Evolutionary conservation across 2,797 vertebrate species (phyloP), one percentile per base, ranked within the genome.

Genomic region (Lophotriccus pileatus): DNA sequence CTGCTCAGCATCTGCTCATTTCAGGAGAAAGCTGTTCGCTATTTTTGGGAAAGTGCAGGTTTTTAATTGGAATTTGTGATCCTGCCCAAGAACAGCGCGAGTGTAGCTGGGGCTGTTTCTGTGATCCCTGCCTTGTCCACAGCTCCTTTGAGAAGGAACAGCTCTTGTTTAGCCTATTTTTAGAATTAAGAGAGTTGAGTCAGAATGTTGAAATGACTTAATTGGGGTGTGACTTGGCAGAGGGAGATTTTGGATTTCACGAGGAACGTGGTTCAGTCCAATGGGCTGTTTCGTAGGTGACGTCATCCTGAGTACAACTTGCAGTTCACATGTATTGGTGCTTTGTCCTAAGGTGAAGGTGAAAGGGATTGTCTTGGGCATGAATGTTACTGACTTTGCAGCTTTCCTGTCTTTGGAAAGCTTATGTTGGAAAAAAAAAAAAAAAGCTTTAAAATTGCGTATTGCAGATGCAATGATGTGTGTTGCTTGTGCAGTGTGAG

Each of bases 1-100:
- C 77, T 12, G 27, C 74, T 87, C 70, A 59, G 86, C 92, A 86
- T 89, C 86, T 93, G 75, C 88, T 95, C 47, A 1, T 74, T 85
- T 76, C 12, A 56, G 77, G 60, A 74, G 86, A 80, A 95, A 77
- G 78, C 92, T 82, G 80, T 58, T 89, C 0, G 0, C 83, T 90
- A 2, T 76, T 94, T 77, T 76, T 2, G 78, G 81, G 76, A 2
- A 68, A 52, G 28, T 43, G 24, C 56, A 15, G 37, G 58, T 25
- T 72, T 86, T 82, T 85, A 74, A 75, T 37, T 79, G 67, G 78
- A 25, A 34, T 93, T 87, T 60, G 79, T 69, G 84, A 46, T 75
- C 1, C 76, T 77, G 74, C 84, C 86, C 41, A n/a, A 21, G 86
- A 82, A 2, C 0, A 39, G 44, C 3, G 8, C 0, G 28, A 78